These are phyloP conservation scores for Knipowitschia caucasica DNA, from an alignment of 2,797 vertebrate species.

Conservation along the genomic window DNA sequence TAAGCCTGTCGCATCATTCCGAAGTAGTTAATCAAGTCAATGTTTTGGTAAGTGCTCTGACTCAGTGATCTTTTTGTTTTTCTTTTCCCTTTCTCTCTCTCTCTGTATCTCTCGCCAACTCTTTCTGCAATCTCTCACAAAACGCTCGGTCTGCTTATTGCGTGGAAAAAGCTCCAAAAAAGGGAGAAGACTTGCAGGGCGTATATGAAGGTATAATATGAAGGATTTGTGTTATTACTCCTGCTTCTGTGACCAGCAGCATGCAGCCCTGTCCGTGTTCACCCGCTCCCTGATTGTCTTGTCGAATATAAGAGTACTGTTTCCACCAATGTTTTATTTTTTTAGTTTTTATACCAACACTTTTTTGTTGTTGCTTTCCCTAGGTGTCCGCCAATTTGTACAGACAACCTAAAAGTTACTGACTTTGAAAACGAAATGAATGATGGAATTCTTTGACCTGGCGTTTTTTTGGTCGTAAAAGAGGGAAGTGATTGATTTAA, in stretches of 20 bases:
- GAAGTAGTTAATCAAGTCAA: constrained; percentile 38
- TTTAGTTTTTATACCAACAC: not conserved
- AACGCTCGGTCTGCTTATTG: constrained; percentile 59
- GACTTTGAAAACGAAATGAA: not conserved
- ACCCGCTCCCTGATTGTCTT: constrained; percentile 51
- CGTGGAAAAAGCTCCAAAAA: constrained; percentile 93
- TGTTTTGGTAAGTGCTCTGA: constrained; percentile 57
- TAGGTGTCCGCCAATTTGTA: not conserved
- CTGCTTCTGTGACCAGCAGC: constrained; percentile 77
- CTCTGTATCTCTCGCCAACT: constrained; percentile 32
- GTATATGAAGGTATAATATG: constrained; percentile 95
- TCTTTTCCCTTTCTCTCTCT: not conserved
- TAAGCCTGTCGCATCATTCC: constrained; percentile 34
- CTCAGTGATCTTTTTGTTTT: constrained; percentile 43
- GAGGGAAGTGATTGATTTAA: too few relatives aligned
- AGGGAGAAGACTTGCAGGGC: constrained; percentile 99
- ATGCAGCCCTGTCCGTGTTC: constrained; percentile 62
- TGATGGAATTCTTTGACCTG: not conserved
- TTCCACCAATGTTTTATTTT: not conserved
- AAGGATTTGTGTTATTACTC: constrained; percentile 48
- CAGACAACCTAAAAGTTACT: not conserved
- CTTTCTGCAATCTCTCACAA: constrained; percentile 57
- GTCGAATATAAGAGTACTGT: constrained; percentile 18
- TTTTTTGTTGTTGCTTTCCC: too few relatives aligned
- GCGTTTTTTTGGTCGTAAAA: too few relatives aligned